A percentile compares a stretch with the other conserved stretches of the same genome.
Conservation (phyloP, 1,140 invertebrate species). For the Bombus huntii region DNA sequence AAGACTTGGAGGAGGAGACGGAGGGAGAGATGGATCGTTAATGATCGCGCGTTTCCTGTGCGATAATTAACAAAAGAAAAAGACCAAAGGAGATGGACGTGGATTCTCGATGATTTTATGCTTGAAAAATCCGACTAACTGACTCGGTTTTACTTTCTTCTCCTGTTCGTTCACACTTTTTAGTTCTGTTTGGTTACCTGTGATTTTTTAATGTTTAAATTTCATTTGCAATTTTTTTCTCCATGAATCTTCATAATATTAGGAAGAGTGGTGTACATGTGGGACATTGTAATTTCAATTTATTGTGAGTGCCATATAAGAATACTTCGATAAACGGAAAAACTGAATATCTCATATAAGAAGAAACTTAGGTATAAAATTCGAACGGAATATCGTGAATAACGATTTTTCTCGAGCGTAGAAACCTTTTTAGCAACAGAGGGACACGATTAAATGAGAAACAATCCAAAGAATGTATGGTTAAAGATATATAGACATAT, state of each 20-base stretch:
- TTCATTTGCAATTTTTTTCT: neutral
- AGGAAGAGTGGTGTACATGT: too few relatives aligned
- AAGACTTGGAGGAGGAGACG: neutral
- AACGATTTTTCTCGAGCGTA: neutral
- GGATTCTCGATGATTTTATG: constrained; percentile 22
- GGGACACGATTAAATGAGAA: neutral
- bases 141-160: neutral
- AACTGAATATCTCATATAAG: too few relatives aligned
- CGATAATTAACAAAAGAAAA: constrained; percentile 36
- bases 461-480: neutral
- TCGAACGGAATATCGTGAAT: too few relatives aligned
- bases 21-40: constrained; percentile 10
- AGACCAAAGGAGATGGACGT: neutral
- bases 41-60: constrained; percentile 28
- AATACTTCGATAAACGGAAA: too few relatives aligned
- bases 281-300: too few relatives aligned
- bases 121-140: neutral
- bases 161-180: neutral
- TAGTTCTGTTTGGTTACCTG: too few relatives aligned
- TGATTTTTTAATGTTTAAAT: neutral
- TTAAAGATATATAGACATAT: neutral
- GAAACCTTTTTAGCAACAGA: neutral
- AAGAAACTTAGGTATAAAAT: too few relatives aligned
- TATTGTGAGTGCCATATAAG: too few relatives aligned
- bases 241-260: neutral